Base-by-base conservation (phyloP, 2,797 vertebrate genomes). In the Smutsia temminckii region DNA sequence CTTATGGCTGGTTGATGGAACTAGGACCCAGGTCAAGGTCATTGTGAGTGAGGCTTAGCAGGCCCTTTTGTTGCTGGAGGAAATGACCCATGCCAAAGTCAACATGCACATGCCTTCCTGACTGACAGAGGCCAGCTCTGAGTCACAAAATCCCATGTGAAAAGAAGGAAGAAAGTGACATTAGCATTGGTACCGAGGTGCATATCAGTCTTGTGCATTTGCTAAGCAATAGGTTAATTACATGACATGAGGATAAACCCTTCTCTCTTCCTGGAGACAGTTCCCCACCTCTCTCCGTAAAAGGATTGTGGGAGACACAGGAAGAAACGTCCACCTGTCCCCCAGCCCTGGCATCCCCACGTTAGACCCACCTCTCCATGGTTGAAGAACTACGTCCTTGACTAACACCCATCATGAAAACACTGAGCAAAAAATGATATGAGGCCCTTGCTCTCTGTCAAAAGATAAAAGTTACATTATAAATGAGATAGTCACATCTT, bases 401-500 rank as follows among this genome's bases (percentile, higher is more conserved):
- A 85, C 79, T n/a, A 88, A 75, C n/a, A 89, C 87, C 59, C 16
- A 57, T 34, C 32, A 84, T 10, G n/a, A 90, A 78, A 85, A 63
- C 27, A 6, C 46, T 14, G 25, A 74, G 46, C 17, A 23, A 46
- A 49, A 37, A 55, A 61, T 29, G 34, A 74, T 3, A 32, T 21
- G 34, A 83, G 83, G 79, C 37, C 51, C 27, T 25, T 68, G 40
- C 13, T 71, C 46, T 93, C 59, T 66, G 72, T 55, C 27, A 37
- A 72, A 85, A 84, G 77, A 94, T 32, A 79, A 90, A 92, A 68
- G 59, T 59, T 77, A 66, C n/a, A 17, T 80, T 61, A 68, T n/a
- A 68, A 72, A 92, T 77, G 55, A 75, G 21, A 78, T 49, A 84
- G 72, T 25, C 59, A 20, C 8, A 29, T 40, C 77, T 93, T 85